These are phyloP conservation scores for Tinea semifulvella DNA, from an alignment of 2,888 invertebrate species.

Conservation along the genomic window DNA sequence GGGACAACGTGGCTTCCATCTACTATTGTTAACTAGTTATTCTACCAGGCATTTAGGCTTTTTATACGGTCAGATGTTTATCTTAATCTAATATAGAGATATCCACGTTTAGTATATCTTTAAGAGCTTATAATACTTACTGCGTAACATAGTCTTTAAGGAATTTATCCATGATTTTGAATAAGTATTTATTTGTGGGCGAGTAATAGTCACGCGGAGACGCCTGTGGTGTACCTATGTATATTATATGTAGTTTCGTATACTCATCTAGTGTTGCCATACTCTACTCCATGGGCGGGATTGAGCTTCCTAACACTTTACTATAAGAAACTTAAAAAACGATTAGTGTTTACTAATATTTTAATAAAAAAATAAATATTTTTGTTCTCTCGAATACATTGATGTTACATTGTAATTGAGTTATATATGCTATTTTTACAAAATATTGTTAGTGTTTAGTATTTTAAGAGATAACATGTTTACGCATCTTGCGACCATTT, in stretches of 20 bases:
- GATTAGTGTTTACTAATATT: conserved; percentile 59
- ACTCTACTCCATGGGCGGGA: not conserved
- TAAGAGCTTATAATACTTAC: conserved; percentile 49
- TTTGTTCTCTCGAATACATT: conserved; percentile 53
- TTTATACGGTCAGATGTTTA: not conserved
- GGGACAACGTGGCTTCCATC: not conserved
- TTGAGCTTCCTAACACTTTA: conserved; percentile 47
- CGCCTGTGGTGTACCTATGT: not conserved
- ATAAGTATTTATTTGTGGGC: conserved; percentile 60
- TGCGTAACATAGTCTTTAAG: conserved; percentile 55
- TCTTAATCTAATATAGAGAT: not conserved
- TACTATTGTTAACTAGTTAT: not conserved
- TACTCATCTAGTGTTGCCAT: not conserved
- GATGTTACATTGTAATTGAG: conserved; percentile 48
- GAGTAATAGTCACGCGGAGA: conserved; percentile 33
- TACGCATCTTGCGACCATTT: conserved; percentile 31
- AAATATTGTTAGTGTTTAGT: conserved; percentile 28
- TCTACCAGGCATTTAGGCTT: not conserved
- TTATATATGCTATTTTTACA: conserved; percentile 60
- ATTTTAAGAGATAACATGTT: conserved; percentile 37
- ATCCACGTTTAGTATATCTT: conserved; percentile 19
- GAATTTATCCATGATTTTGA: conserved; percentile 47
- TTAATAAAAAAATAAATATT: conserved; percentile 43
- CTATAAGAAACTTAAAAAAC: conserved; percentile 38
- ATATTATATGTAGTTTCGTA: not conserved